Base-by-base conservation (phyloP, 2,113 vertebrate genomes). In the Lethenteron camtschaticum region DNA sequence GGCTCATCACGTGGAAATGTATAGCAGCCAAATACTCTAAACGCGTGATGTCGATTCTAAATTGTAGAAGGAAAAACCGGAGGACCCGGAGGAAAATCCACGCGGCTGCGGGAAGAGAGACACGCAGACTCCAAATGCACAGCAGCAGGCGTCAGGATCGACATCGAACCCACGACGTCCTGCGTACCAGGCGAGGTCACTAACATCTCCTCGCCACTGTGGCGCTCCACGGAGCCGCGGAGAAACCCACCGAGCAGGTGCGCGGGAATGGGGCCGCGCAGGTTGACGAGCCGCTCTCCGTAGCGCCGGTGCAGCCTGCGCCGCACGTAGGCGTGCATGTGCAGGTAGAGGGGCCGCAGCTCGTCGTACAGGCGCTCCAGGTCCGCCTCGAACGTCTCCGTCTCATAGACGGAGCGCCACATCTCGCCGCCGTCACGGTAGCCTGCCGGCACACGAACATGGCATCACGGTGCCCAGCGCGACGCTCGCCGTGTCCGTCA, bases 201-300 rank as follows among this genome's bases (percentile, higher is more conserved):
- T 41, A 41, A 41, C 41, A 41, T 41, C 41, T 41, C 41, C 41
- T 41, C 41, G 41, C 41, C 41, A 41, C 41, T 1, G 41, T 41
- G n/a, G n/a, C n/a, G n/a, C n/a, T n/a, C n/a, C n/a, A n/a, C n/a
- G n/a, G n/a, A n/a, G 41, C 41, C 41, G 41, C 41, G 18, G 10
- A 2, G 12, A 16, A 2, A 68, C 84, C 82, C 75, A 97, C 94
- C 94, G 56, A 99, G 79, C 70, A 99, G 78, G 68, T 99, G 94
- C 60, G 94, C 92, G 41, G 94, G 92, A 60, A 97, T 95, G 58
- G 94, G 89, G n/a, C 90, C 94, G 73, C 79, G 83, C 66, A 87
- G 81, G 77, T 87, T 89, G 75, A 97, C 76, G 72, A 14, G 20
- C 6, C 85, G n/a, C 0, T 76, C 1, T 2, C 94, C 94, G 0